A percentile compares a stretch with the other conserved stretches of the same genome.
These are phyloP conservation scores for Ectobius pallidus DNA, from an alignment of 2,888 invertebrate species.

Conservation along the genomic window DNA sequence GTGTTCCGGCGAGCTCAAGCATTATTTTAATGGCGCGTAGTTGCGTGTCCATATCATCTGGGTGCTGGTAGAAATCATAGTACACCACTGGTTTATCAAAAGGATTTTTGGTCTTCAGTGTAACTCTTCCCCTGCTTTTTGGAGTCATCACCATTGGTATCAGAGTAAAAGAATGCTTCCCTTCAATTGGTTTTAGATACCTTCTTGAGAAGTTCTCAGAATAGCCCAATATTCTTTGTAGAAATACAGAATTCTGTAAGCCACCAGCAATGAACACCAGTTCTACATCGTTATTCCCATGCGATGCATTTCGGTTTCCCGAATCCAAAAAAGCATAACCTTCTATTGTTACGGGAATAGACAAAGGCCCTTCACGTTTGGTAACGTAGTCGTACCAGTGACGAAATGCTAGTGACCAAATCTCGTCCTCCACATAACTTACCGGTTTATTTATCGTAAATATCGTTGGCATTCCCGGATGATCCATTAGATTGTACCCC, in stretches of 20 bases:
- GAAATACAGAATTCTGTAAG: neutral
- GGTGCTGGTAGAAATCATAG: conserved; percentile 86
- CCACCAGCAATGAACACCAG: neutral
- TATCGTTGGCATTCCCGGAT: conserved; percentile 73
- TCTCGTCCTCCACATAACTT: conserved; percentile 51
- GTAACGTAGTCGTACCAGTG: conserved; percentile 63
- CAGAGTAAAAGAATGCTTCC: conserved; percentile 54
- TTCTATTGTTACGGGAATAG: conserved; percentile 79
- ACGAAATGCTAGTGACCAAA: neutral
- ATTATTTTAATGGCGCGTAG: conserved; percentile 47
- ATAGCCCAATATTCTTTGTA: conserved; percentile 51
- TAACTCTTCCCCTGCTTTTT: conserved; percentile 70
- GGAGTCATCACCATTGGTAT: conserved; percentile 71
- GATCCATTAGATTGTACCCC: conserved; percentile 83
- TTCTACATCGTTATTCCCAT: conserved; percentile 7
- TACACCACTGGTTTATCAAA: conserved; percentile 74
- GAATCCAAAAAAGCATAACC: conserved; percentile 77
- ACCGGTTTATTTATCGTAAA: conserved; percentile 73
- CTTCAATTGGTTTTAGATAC: conserved; percentile 55
- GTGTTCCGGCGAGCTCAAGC: conserved; percentile 70
- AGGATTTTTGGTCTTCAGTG: conserved; percentile 68
- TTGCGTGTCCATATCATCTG: conserved; percentile 50
- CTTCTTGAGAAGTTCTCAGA: conserved; percentile 53
- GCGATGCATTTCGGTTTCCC: conserved; percentile 56
- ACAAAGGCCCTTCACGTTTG: conserved; percentile 71